Evolutionary conservation across 1,140 invertebrate genomes (phyloP), one percentile per base, ranked within the genome.

Genomic region (Sitobion miscanthi): DNA sequence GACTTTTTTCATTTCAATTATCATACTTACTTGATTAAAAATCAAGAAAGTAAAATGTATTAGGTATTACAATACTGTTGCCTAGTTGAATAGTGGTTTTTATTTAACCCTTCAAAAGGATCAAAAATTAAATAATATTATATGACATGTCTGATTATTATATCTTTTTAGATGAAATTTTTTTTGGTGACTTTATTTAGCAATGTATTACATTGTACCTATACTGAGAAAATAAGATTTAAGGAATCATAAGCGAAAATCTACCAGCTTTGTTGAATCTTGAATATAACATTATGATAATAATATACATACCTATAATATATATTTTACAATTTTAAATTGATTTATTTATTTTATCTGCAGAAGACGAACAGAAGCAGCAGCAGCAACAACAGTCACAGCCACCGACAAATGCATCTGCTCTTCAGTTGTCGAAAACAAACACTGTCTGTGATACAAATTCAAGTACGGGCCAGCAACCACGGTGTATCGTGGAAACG

Each of bases 401-500:
- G 42, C 69, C 42, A 20, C 47, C 14, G n/a, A 35, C 88, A 21
- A 90, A 62, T 4, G 1, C 87, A 49, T 35, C 23, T 35, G 45
- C 82, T 20, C 90, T 86, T 82, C 77, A 57, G 62, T 38, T 54
- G 30, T 49, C 91, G 11, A 93, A 90, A 62, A 38, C 90, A 30
- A 87, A 52, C n/a, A 42, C 89, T 20, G 47, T 52, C 52, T 85
- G 69, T 57, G 93, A 89, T 94, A 57, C 38, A 25, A 88, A 77
- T 57, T 23, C 49, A 14, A 90, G n/a, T 42, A 42, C 86, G 20
- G 38, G 38, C 7, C 89, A 62, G 30, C 93, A 94, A 69, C 86
- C 93, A 94, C 95, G 96, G 94, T 97, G 96, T 95, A 96, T 97
- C 94, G 96, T 97, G 94, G 96, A 97, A 95, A 96, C 96, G 93